phyloP scores from a whole-genome alignment of 2,797 vertebrate species.

The Rhincodon typus region DNA sequence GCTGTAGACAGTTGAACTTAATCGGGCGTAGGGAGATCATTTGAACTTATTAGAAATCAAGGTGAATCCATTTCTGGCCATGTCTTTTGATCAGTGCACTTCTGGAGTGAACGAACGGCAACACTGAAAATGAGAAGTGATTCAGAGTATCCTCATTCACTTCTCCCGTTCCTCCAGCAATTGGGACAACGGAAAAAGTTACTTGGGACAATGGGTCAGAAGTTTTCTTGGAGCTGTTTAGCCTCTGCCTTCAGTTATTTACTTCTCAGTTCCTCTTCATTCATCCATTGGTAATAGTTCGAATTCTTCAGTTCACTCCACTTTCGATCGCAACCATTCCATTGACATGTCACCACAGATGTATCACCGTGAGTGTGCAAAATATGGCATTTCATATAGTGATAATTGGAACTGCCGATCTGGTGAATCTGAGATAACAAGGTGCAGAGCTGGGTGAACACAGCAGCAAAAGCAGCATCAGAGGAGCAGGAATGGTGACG shows the following conservation, averaged over 20 bases:
- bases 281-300: no score
- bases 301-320: background rate
- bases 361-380: no score
- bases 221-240: background rate
- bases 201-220: background rate
- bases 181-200: background rate
- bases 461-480: no score
- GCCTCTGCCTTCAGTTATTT: background rate
- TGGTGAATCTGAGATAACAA: no score
- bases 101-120: rapidly evolving
- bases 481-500: no score
- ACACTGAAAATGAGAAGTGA: background rate
- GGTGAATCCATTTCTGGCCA: background rate
- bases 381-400: no score
- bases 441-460: no score
- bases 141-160: background rate
- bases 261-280: background rate
- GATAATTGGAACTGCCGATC: no score
- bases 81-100: background rate
- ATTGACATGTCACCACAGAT: no score
- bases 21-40: background rate
- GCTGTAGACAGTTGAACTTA: background rate
- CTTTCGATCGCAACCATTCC: no score
- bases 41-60: background rate
- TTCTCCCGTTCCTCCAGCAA: no score